Base-by-base conservation (phyloP, 2,888 invertebrate genomes). In the Leucozona laternaria region DNA sequence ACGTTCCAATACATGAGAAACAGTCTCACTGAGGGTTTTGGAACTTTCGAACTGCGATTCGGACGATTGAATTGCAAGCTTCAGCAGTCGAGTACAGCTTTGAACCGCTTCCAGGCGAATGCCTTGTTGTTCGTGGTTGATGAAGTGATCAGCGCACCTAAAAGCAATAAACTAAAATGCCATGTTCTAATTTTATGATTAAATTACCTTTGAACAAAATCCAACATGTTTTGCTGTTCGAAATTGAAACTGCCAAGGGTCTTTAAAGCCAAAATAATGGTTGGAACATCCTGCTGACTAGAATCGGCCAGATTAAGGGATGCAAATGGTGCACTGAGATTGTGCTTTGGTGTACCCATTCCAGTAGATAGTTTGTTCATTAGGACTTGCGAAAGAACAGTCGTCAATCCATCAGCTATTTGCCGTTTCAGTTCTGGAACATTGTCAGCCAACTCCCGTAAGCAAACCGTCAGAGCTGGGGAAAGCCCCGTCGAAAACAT, bases 401-500 rank as follows among this genome's bases (percentile, higher is more conserved):
- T 96, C 76, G 99, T 93, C 28, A 99, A 93, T 0, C 99, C 98
- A 90, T 98, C 97, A 62, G 98, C 98, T 90, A 99, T 98, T 91
- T 97, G 97, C 68, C 95, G 94, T 92, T 97, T 98, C 17, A 99
- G 94, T 62, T 95, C 94, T 0, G 99, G 98, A 58, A 99, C 96
- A 91, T 96, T 96, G 88, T 95, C 95, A 25, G 98, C 98, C 55
- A 99, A 93, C 92, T 99, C 98, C 86, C 97, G 95, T 34, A 99
- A 93, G 73, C 98, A 97, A 45, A 97, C 96, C 0, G 98, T 98
- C 78, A 99, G 93, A 0, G 98, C 96, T 11, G 97, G 96, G 89
- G 97, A 97, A 0, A 99, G 94, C 0, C 98, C 98, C 7, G 98
- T 97, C 1, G 97, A 96, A 91, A 99, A 95, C 97, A 99, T 98